Base-by-base conservation (phyloP, 2,888 invertebrate genomes). In the Hermaeophaga mercurialis region DNA sequence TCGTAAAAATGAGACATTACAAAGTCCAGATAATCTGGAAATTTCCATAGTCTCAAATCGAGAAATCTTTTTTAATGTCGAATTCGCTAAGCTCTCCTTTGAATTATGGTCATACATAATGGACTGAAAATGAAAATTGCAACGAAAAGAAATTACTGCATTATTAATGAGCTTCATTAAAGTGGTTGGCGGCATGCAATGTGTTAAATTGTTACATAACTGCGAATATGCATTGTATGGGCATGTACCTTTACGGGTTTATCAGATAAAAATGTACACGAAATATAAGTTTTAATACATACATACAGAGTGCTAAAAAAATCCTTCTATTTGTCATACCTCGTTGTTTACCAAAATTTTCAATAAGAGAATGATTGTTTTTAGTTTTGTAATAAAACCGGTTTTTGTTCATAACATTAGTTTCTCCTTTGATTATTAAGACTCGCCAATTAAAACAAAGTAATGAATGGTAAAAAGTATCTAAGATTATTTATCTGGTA, bases 81-180 rank as follows among this genome's bases (percentile, higher is more conserved):
- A 43, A 43, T 43, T 24, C 24, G 43, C 46, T 54, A 53, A 34
- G 48, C 24, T 34, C 47, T 44, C 58, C 54, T 58, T n/a, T 60
- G 58, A 60, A 56, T 59, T 54, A 62, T 58, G 54, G 59, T 52
- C 61, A 56, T 57, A 57, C 61, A 56, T 59, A 59, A 64, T 60
- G 54, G 61, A 58, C 58, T 48, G 39, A 38, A 57, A 60, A 62
- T 60, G 54, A 64, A 64, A 62, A 62, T 62, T 59, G 56, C 58
- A 49, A 59, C 46, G 57, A 60, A 62, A 61, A 64, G 64, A 64
- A 64, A 64, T 59, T 62, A 62, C 61, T 64, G 64, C 62, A 64
- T 64, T 62, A 62, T 64, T 64, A 64, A 64, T 64, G 62, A 62
- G 62, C 61, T 62, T 31, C 22, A 54, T 50, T 36, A 54, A 56